A percentile compares a stretch with the other conserved stretches of the same genome.
These are phyloP conservation scores for Galeopterus variegatus DNA, from an alignment of 2,113 vertebrate genomes.

Conservation along the genomic window DNA sequence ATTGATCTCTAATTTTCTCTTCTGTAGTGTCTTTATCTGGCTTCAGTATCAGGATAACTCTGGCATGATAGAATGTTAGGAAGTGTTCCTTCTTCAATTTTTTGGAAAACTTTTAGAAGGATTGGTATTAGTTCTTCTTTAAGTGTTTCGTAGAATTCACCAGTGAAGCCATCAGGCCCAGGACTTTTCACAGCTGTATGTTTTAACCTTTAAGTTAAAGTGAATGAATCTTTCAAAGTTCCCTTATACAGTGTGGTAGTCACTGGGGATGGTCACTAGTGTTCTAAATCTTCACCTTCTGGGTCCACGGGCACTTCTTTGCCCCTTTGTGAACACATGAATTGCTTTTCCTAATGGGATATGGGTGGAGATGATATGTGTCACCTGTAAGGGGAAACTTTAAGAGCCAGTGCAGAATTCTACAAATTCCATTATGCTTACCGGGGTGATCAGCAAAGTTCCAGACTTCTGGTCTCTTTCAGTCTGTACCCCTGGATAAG, in stretches of 20 bases:
- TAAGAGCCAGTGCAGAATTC: neutral
- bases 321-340: neutral
- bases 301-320: neutral
- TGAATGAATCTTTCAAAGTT: neutral
- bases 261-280: neutral
- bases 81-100: neutral
- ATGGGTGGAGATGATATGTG: neutral
- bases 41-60: neutral
- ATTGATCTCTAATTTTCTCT: neutral
- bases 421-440: neutral
- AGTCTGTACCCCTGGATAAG: neutral
- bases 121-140: neutral
- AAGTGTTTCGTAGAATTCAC: neutral
- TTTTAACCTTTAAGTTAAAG: neutral
- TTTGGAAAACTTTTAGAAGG: neutral
- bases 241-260: neutral
- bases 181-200: neutral
- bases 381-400: neutral
- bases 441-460: neutral
- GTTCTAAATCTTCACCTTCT: neutral
- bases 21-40: neutral
- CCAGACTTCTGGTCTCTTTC: neutral
- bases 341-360: slow-evolving; percentile 3
- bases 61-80: neutral
- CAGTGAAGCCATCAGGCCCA: neutral